phyloP scores from a whole-genome alignment of 2,797 vertebrate genomes.

The Anguilla marmorata region DNA sequence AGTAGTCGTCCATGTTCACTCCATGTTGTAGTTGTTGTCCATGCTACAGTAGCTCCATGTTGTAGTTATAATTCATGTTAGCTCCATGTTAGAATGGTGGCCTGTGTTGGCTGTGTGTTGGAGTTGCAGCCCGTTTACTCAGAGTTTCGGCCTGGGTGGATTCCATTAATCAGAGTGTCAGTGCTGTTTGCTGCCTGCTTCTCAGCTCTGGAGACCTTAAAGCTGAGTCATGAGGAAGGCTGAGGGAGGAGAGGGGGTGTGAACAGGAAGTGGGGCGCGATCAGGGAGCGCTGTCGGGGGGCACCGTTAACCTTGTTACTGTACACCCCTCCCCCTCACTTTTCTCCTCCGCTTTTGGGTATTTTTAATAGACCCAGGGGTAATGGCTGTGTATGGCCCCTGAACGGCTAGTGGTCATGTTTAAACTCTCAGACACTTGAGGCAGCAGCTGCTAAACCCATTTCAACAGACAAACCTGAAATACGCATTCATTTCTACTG shows the following conservation, averaged over 20 bases:
- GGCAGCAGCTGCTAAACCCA: conserved; percentile 8
- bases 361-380: conserved; percentile 13
- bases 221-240: conserved; percentile 20
- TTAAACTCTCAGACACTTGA: conserved; percentile 12
- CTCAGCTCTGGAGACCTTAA: conserved; percentile 2
- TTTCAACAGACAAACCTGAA: not conserved
- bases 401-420: conserved; percentile 12
- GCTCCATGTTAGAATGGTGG: not conserved
- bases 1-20: not conserved
- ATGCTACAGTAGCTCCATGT: not conserved
- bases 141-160: not conserved
- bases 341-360: not conserved
- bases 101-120: not conserved
- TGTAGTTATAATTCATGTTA: not conserved
- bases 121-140: not conserved
- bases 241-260: conserved; percentile 1
- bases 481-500: not conserved
- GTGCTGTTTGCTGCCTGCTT: not conserved
- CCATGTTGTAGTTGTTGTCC: not conserved
- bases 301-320: conserved; percentile 3
- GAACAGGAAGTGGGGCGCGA: conserved; percentile 18
- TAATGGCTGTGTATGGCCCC: not conserved
- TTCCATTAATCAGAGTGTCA: not conserved
- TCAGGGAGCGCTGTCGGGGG: not conserved
- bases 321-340: not conserved